Percentiles rank a stretch among this genome's conserved stretches.
Evolutionary conservation across 2,797 vertebrate species (phyloP).

Genomic region (Phrynocephalus guinanensis): DNA sequence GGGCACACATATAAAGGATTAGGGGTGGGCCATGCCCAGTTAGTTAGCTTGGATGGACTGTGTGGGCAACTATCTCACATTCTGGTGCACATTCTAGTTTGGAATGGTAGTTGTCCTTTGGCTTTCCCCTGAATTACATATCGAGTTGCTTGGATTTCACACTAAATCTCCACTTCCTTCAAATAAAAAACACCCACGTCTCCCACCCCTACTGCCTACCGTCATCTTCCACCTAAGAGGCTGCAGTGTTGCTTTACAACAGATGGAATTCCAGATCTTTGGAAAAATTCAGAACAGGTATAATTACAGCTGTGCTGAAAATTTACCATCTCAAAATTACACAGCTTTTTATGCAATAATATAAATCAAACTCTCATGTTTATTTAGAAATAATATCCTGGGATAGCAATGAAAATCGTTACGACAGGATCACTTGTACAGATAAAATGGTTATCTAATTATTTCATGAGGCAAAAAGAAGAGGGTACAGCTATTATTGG

Average conservation of each 20-base stretch:
- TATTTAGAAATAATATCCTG: constrained; percentile 42
- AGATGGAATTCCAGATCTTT: background rate
- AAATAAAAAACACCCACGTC: background rate
- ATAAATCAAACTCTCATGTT: constrained; percentile 33
- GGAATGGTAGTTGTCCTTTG: background rate
- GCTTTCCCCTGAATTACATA: background rate
- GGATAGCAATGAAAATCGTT: constrained; percentile 43
- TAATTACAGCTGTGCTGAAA: background rate
- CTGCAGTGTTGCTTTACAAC: background rate
- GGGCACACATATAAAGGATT: background rate
- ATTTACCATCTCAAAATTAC: constrained; percentile 4
- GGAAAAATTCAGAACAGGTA: background rate
- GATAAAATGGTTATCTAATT: constrained; percentile 34
- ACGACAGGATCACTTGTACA: constrained; percentile 41
- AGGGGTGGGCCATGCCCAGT: background rate
- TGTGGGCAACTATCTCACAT: too few relatives aligned
- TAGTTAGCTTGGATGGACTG: background rate
- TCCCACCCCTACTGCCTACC: background rate
- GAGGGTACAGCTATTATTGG: constrained; percentile 21
- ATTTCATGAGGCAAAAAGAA: constrained; percentile 31
- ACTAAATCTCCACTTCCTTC: background rate
- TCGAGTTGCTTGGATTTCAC: background rate
- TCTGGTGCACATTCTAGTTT: background rate
- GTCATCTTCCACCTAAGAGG: background rate
- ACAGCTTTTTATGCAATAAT: constrained; percentile 28